These are phyloP conservation scores for Cervus canadensis DNA, from an alignment of 2,113 vertebrate species.

Conservation along the genomic window DNA sequence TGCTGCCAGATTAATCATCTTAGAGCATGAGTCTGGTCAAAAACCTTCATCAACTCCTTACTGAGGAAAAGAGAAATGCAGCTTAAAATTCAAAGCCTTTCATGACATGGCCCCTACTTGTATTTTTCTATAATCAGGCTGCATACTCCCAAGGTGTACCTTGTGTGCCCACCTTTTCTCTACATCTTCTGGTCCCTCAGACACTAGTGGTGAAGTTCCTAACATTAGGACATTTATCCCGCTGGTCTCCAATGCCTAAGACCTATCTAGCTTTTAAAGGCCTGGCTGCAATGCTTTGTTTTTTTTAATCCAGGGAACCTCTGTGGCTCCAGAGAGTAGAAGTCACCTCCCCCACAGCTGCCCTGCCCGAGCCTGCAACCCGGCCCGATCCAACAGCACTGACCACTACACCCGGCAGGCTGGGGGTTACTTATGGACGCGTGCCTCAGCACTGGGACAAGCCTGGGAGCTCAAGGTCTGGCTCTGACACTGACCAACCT, in stretches of 20 bases:
- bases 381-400: background rate
- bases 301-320: background rate
- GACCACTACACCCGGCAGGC: background rate
- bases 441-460: background rate
- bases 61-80: background rate
- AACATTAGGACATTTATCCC: no score
- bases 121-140: background rate
- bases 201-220: background rate
- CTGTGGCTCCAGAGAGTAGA: background rate
- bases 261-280: background rate
- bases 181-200: background rate
- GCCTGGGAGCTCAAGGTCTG: background rate
- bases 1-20: background rate
- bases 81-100: background rate
- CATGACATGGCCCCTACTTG: fast-evolving
- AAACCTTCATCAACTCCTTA: background rate
- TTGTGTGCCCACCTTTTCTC: background rate
- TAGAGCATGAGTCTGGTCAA: background rate
- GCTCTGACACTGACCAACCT: background rate
- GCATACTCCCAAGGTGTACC: background rate
- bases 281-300: background rate
- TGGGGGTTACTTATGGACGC: background rate
- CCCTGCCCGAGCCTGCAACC: background rate
- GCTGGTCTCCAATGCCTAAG: background rate
- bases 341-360: background rate